Evolutionary conservation across 2,797 vertebrate genomes (phyloP).

Genomic region (Nothura maculosa): DNA sequence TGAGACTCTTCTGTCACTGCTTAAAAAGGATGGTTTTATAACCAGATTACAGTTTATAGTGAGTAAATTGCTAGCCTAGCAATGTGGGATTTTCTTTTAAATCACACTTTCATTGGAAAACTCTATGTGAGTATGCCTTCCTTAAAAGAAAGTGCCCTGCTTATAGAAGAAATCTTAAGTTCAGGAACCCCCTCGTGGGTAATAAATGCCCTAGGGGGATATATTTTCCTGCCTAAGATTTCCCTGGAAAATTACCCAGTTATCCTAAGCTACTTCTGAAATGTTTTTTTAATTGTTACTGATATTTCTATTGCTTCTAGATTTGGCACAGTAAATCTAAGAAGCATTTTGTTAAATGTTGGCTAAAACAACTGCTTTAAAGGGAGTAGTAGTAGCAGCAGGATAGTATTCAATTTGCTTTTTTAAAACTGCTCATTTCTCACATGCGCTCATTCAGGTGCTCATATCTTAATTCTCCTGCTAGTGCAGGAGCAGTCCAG

Average conservation of each 20-base stretch:
- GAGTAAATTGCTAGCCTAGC: not conserved
- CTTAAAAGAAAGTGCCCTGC: not conserved
- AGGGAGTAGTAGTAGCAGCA: not conserved
- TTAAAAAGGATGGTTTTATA: not conserved
- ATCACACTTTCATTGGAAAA: not conserved
- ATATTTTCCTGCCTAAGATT: not conserved
- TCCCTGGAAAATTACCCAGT: not conserved
- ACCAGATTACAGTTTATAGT: not conserved
- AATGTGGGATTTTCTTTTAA: not conserved
- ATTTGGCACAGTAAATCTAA: not conserved
- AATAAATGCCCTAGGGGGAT: not conserved
- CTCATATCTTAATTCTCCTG: accelerated
- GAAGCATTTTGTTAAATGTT: not conserved
- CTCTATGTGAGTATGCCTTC: not conserved
- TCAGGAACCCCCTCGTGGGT: not conserved
- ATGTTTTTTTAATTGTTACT: not conserved
- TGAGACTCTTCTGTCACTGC: not conserved
- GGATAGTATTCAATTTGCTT: not conserved
- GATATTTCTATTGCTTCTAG: not conserved
- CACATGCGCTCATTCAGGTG: not conserved
- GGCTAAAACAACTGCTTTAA: not conserved
- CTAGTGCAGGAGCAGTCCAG: not conserved
- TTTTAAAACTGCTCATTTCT: not conserved
- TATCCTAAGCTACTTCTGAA: not conserved
- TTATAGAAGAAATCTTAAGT: not conserved